Evolutionary conservation across 2,888 invertebrate species (phyloP).

Genomic region (Danaus chrysippus): DNA sequence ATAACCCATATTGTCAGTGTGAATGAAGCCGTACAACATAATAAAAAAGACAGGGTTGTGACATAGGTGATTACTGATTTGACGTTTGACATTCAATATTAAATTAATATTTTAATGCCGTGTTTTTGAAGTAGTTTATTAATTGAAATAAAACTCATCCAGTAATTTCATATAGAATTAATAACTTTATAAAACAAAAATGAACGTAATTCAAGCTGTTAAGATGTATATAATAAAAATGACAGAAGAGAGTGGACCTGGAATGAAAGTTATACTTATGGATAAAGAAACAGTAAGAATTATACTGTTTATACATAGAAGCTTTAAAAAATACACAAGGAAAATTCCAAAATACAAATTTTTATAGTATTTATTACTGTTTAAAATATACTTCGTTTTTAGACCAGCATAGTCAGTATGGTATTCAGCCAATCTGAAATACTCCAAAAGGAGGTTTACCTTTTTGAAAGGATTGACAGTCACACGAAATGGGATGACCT

Average conservation of each 20-base stretch:
- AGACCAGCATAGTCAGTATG: constrained; percentile 98
- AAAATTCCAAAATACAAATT: background rate
- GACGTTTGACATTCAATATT: too few relatives aligned
- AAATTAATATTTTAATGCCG: too few relatives aligned
- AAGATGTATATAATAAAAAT: constrained; percentile 97
- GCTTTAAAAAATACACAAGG: background rate
- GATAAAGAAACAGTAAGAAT: constrained; percentile 95
- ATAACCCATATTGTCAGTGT: too few relatives aligned
- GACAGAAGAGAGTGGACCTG: constrained; percentile 98
- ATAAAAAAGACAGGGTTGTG: too few relatives aligned
- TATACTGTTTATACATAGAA: background rate
- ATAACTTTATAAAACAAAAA: constrained; percentile 55
- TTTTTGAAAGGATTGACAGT: constrained; percentile 93
- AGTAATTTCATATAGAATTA: background rate
- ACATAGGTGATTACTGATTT: too few relatives aligned
- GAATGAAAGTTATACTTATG: constrained; percentile 99
- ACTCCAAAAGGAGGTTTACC: constrained; percentile 97
- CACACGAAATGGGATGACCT: constrained; percentile 87
- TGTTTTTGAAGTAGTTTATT: too few relatives aligned
- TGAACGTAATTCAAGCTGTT: constrained; percentile 96
- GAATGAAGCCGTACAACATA: too few relatives aligned
- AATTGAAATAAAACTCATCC: too few relatives aligned
- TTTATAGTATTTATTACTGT: background rate
- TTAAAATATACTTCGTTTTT: constrained; percentile 38
- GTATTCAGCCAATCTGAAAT: constrained; percentile 99